phyloP scores from a whole-genome alignment of 1,140 invertebrate species.

The Notospermus geniculatus region DNA sequence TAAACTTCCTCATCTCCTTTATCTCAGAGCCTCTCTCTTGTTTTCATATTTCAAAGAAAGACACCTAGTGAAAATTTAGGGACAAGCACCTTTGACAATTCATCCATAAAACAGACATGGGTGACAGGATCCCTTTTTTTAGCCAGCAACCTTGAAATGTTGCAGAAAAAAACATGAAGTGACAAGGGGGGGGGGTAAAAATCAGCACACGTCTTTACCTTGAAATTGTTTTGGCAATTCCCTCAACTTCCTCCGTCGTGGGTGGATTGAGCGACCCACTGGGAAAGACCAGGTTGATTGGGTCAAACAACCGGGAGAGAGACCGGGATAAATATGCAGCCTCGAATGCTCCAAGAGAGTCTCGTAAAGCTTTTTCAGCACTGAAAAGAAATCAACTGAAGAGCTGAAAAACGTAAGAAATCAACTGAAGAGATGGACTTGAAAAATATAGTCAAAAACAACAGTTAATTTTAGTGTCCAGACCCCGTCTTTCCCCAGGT shows the following conservation, averaged over 20 bases:
- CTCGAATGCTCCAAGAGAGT: constrained; percentile 70
- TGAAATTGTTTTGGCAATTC: constrained; percentile 66
- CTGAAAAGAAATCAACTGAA: constrained; percentile 43
- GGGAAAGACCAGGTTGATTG: constrained; percentile 79
- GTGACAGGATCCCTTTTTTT: constrained; percentile 61
- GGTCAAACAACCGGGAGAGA: constrained; percentile 77
- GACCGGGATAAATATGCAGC: constrained; percentile 84
- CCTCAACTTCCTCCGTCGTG: constrained; percentile 68
- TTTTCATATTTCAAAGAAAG: neutral
- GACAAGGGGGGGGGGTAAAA: too few relatives aligned
- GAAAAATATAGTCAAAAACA: too few relatives aligned
- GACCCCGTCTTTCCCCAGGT: too few relatives aligned
- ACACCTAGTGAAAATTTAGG: too few relatives aligned
- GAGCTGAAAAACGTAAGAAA: too few relatives aligned
- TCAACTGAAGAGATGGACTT: too few relatives aligned
- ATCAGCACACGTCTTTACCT: too few relatives aligned
- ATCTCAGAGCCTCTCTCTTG: too few relatives aligned
- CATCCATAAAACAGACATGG: constrained; percentile 59
- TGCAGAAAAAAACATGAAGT: constrained; percentile 65
- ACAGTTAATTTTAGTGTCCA: too few relatives aligned
- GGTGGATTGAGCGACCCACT: constrained; percentile 60
- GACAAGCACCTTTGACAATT: constrained; percentile 44
- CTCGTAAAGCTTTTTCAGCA: constrained; percentile 54
- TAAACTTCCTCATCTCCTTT: too few relatives aligned
- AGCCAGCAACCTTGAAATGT: constrained; percentile 56